Conservation (phyloP, 2,888 invertebrate genomes). For the Orthosia cruda region DNA sequence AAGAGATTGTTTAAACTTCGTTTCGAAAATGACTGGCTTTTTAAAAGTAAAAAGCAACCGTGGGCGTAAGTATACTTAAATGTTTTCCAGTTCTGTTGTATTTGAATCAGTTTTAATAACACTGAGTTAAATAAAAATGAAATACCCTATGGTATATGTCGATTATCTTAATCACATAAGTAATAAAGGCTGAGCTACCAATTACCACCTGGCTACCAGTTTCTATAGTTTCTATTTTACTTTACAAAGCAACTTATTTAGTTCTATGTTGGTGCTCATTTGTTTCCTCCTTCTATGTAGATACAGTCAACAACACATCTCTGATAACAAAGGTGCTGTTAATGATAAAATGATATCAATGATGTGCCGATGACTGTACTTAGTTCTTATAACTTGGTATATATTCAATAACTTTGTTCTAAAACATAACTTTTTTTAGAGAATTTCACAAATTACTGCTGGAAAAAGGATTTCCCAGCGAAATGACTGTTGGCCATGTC, state of each 20-base stretch:
- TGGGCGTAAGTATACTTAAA: conserved; percentile 83
- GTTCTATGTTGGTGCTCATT: not conserved
- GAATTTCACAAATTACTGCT: conserved; percentile 86
- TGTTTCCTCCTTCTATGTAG: not conserved
- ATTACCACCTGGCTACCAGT: not conserved
- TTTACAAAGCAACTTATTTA: not conserved
- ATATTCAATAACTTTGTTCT: no score
- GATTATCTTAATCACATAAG: not conserved
- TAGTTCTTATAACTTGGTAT: no score
- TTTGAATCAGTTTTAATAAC: not conserved
- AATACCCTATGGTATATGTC: not conserved
- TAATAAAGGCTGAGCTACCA: not conserved
- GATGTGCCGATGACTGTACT: not conserved
- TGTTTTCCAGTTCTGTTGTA: conserved; percentile 6
- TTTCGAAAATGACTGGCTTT: conserved; percentile 87
- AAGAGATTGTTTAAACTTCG: conserved; percentile 84
- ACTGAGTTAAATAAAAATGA: not conserved
- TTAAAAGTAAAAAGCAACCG: conserved; percentile 88
- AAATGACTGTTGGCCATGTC: conserved; percentile 86
- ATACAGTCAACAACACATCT: not conserved
- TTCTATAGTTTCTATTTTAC: not conserved
- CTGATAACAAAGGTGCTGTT: no score
- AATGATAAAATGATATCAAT: no score
- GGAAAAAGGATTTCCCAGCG: conserved; percentile 86
- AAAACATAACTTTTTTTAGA: conserved; percentile 71